Conservation (phyloP, 2,888 invertebrate species). For the Epistrophe grossulariae region DNA sequence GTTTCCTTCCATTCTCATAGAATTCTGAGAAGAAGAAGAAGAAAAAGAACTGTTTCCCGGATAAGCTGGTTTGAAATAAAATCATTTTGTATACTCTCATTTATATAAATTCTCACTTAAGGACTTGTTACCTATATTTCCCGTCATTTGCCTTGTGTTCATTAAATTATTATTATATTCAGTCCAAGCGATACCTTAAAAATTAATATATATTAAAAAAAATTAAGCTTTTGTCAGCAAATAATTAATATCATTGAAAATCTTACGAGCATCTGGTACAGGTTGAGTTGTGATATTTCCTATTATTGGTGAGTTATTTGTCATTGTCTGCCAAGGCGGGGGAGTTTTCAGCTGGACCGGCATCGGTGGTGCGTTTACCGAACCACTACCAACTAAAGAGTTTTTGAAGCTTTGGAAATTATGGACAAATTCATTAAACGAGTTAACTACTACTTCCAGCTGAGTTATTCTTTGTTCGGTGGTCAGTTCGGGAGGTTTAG, state of each 20-base stretch:
- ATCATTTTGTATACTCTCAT: background rate
- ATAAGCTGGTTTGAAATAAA: background rate
- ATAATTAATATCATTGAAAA: background rate
- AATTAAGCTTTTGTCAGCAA: background rate
- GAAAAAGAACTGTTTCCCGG: background rate
- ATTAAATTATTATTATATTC: background rate
- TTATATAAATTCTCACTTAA: background rate
- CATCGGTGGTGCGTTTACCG: background rate
- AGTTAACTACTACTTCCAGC: background rate
- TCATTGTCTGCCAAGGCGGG: background rate
- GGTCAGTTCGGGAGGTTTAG: background rate
- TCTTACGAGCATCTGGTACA: background rate
- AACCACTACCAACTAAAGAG: background rate
- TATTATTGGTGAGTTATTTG: too few species aligned
- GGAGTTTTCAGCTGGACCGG: background rate
- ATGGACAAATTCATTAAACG: background rate
- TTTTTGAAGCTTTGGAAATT: background rate
- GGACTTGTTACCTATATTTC: background rate
- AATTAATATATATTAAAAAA: background rate
- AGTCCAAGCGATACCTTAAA: background rate
- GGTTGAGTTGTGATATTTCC: background rate
- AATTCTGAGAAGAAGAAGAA: background rate
- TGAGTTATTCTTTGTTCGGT: background rate
- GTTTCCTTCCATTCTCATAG: background rate
- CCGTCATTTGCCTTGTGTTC: background rate